Percentiles rank a stretch among this genome's conserved stretches.
These are phyloP conservation scores for Galerucella nymphaeae DNA, from an alignment of 2,888 invertebrate species.

Conservation along the genomic window DNA sequence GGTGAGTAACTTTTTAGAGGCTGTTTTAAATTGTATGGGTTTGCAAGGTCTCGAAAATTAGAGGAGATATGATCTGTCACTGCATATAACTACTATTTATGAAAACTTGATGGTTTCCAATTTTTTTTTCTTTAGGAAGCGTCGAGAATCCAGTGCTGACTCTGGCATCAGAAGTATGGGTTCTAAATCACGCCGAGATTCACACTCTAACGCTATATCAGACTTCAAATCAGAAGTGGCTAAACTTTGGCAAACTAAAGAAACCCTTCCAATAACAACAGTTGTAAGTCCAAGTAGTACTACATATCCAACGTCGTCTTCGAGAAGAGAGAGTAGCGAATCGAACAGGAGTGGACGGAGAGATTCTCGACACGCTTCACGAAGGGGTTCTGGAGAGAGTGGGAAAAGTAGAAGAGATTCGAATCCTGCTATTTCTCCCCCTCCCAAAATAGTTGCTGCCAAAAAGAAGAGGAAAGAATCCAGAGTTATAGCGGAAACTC, in stretches of 20 bases:
- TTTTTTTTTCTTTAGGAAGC: slow-evolving; percentile 67
- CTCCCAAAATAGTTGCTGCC: slow-evolving; percentile 71
- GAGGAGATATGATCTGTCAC: no score
- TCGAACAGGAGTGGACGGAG: slow-evolving; percentile 67
- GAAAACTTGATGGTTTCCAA: background rate
- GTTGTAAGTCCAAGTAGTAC: slow-evolving; percentile 63
- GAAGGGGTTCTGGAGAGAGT: slow-evolving; percentile 77
- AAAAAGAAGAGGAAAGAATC: slow-evolving; percentile 73
- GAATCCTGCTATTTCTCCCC: slow-evolving; percentile 68
- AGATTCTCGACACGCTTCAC: slow-evolving; percentile 69
- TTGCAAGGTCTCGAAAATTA: no score
- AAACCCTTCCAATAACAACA: slow-evolving; percentile 69
- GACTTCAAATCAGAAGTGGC: slow-evolving; percentile 79
- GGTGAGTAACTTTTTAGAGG: no score
- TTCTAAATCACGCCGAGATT: slow-evolving; percentile 79
- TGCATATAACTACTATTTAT: background rate
- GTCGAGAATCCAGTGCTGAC: slow-evolving; percentile 90
- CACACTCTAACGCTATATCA: slow-evolving; percentile 72
- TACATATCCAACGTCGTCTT: slow-evolving; percentile 23
- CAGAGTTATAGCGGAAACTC: slow-evolving; percentile 67
- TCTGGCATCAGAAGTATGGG: slow-evolving; percentile 81
- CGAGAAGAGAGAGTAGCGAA: slow-evolving; percentile 65
- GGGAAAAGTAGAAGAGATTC: slow-evolving; percentile 77
- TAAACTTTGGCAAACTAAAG: slow-evolving; percentile 76
- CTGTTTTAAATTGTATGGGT: no score